Base-by-base conservation (phyloP, 2,888 invertebrate genomes). In the Scelioninae gen. 1 region DNA sequence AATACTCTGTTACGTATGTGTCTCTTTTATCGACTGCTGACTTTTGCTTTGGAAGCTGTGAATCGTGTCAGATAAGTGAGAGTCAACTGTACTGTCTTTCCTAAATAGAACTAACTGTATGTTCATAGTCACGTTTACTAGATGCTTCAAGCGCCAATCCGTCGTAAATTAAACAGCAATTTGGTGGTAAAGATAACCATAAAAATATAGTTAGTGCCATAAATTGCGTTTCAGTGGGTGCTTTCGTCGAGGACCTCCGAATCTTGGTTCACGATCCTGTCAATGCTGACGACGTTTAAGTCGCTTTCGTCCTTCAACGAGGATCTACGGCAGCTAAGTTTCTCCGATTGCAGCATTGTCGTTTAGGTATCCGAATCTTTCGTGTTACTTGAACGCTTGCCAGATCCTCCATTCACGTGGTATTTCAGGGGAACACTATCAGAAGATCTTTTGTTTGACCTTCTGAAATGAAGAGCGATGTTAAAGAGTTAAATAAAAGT, bases 401-500 rank as follows among this genome's bases (percentile, higher is more conserved):
- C 91, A 13, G 92, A 91, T 72, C 90, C 87, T 43, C 92, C 92
- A 86, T 92, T 92, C 62, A 90, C 89, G 78, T 91, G 85, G 81
- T 88, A 89, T 85, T 90, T 89, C 75, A 92, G 65, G 7, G 92
- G 91, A 78, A 92, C 75, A 9, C 87, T 86, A 55, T 92, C 91
- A 51, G 88, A 77, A 38, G 63, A 45, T 74, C 72, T 76, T 43
- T 79, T 74, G 38, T 23, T 86, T 85, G 76, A 62, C 66, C 72
- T 84, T 66, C 82, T 76, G 29, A 16, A 72, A 71, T 56, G 7
- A 62, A 31, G 58, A 47, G n/a, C n/a, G n/a, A n/a, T n/a, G n/a
- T n/a, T n/a, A n/a, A n/a, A n/a, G n/a, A n/a, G n/a, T n/a, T n/a
- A n/a, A n/a, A n/a, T n/a, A n/a, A n/a, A n/a, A n/a, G n/a, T n/a